phyloP scores from a whole-genome alignment of 2,797 vertebrate species.

The Acridotheres tristis region DNA sequence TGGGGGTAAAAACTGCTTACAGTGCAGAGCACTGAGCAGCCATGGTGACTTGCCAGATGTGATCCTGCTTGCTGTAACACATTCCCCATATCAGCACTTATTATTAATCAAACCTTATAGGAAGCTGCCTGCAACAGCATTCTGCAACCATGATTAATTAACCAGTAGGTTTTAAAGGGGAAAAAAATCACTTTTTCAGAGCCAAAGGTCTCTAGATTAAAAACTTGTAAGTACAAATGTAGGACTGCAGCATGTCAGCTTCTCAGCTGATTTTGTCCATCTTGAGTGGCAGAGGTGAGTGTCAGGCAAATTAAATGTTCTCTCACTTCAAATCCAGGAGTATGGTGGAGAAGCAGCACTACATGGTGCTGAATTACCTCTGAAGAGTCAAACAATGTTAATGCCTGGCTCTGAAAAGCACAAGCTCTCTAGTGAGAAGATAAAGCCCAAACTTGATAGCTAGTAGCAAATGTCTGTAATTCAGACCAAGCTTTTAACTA shows the following conservation, averaged over 20 bases:
- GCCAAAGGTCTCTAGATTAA: neutral
- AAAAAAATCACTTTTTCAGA: slow-evolving; percentile 8
- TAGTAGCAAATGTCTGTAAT: neutral
- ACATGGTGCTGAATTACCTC: neutral
- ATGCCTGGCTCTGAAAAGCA: neutral
- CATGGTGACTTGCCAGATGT: slow-evolving; percentile 28
- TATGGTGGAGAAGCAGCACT: neutral
- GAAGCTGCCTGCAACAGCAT: slow-evolving; percentile 53
- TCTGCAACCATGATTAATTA: slow-evolving; percentile 57
- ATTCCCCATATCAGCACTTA: slow-evolving; percentile 38
- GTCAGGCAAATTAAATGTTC: neutral
- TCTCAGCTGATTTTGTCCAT: neutral
- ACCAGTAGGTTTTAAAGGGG: neutral
- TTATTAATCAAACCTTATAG: slow-evolving; percentile 52
- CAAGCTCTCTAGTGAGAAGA: neutral
- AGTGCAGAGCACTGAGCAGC: neutral
- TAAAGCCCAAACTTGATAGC: neutral
- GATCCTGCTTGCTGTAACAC: slow-evolving; percentile 3
- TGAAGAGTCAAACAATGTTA: neutral
- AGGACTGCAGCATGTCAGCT: neutral
- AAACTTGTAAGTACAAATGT: neutral
- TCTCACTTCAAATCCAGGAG: neutral
- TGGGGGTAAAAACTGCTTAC: neutral
- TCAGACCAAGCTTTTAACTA: neutral
- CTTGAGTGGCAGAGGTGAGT: neutral